Percentiles rank a stretch among this genome's conserved stretches.
phyloP scores from a whole-genome alignment of 2,113 vertebrate species.

The Callipepla squamata region DNA sequence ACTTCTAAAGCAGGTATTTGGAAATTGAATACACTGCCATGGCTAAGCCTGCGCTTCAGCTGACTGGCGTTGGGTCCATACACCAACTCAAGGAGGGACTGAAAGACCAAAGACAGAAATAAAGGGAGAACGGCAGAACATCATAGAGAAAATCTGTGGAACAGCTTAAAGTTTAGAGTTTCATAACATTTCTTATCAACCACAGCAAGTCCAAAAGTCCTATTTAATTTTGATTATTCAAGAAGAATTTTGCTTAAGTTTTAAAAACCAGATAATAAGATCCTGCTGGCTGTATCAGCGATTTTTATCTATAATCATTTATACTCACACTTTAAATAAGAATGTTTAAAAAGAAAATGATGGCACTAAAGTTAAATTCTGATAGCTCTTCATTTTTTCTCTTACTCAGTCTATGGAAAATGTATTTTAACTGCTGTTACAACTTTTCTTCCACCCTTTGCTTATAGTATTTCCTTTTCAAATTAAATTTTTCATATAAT shows the following conservation, averaged over 20 bases:
- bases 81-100: constrained; percentile 79
- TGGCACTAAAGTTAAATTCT: not conserved
- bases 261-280: not conserved
- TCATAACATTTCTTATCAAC: not conserved
- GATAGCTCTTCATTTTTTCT: not conserved
- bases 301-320: not conserved
- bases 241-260: not conserved
- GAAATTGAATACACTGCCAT: constrained; percentile 89
- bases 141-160: not conserved
- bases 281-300: not conserved
- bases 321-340: not conserved
- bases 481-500: not conserved
- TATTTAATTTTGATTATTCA: not conserved
- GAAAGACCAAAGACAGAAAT: not conserved
- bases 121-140: not conserved
- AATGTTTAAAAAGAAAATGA: not conserved
- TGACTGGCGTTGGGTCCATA: constrained; percentile 48
- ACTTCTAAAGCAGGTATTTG: constrained; percentile 68
- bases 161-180: not conserved
- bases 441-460: not conserved
- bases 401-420: not conserved
- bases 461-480: not conserved
- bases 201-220: not conserved
- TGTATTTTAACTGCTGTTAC: not conserved
- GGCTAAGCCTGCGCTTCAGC: constrained; percentile 80